These are phyloP conservation scores for Urocynchramus pylzowi DNA, from an alignment of 2,113 vertebrate species.

Conservation along the genomic window DNA sequence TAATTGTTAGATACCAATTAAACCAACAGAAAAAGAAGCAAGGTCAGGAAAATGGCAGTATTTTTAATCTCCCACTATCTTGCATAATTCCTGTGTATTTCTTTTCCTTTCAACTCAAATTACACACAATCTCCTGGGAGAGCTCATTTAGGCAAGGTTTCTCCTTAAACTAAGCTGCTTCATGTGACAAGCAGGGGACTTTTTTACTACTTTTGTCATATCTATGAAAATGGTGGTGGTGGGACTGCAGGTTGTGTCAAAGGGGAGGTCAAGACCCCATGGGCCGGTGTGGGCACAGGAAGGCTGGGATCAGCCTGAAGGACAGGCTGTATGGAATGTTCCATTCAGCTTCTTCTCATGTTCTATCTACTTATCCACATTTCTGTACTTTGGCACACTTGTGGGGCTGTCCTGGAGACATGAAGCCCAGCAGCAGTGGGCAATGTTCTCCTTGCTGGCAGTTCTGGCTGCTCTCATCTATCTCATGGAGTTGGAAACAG, in stretches of 20 bases:
- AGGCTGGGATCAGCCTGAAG: background rate
- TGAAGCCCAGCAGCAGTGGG: background rate
- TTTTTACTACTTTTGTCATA: background rate
- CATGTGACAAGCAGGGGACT: fast-evolving
- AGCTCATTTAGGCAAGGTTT: background rate
- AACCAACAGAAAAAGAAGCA: background rate
- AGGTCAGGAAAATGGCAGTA: background rate
- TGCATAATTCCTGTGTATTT: background rate
- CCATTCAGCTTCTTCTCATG: background rate
- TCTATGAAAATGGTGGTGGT: background rate
- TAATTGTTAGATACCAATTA: slow-evolving; percentile 32
- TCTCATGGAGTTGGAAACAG: background rate
- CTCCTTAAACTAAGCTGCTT: background rate
- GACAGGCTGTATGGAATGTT: background rate
- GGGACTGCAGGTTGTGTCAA: background rate
- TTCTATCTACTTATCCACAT: fast-evolving
- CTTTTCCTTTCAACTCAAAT: background rate
- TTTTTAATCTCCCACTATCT: background rate
- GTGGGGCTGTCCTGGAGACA: background rate
- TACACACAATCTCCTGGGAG: background rate
- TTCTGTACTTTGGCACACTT: background rate
- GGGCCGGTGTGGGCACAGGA: background rate
- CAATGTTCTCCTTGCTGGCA: background rate
- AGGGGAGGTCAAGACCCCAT: fast-evolving
- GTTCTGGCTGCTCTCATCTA: background rate